A percentile compares a stretch with the other conserved stretches of the same genome.
These are phyloP conservation scores for Hartigia nigra DNA, from an alignment of 2,888 invertebrate genomes.

Conservation along the genomic window DNA sequence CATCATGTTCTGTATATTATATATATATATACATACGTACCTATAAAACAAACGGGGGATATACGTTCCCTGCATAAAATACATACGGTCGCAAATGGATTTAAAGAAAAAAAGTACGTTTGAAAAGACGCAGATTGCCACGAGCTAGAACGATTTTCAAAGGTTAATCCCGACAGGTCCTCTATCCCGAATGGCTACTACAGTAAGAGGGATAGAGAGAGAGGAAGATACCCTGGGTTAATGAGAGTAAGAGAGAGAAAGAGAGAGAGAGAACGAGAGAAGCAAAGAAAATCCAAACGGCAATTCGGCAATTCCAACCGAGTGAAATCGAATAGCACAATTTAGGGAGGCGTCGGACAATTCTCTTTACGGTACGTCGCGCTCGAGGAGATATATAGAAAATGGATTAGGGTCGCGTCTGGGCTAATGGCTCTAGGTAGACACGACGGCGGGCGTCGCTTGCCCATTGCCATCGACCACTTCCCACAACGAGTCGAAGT, in stretches of 20 bases:
- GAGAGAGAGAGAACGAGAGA: constrained; percentile 4
- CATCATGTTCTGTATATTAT: too few species aligned
- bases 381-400: constrained; percentile 8
- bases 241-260: constrained; percentile 11
- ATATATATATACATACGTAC: too few species aligned
- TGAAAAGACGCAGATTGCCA: neutral
- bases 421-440: constrained; percentile 2
- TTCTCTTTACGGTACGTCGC: constrained; percentile 1
- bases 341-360: constrained; percentile 3
- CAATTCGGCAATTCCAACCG: constrained; percentile 16
- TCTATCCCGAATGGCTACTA: neutral
- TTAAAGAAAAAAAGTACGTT: neutral
- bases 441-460: neutral
- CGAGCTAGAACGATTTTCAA: neutral
- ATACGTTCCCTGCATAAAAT: neutral
- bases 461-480: neutral
- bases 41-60: neutral
- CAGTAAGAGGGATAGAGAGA: neutral
- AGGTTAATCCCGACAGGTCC: neutral
- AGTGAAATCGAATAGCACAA: constrained; percentile 20
- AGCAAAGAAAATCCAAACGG: constrained; percentile 16
- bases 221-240: constrained; percentile 15
- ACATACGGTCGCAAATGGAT: neutral
- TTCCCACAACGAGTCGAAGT: neutral
- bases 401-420: constrained; percentile 18